Evolutionary conservation across 1,140 invertebrate species (phyloP), one percentile per base, ranked within the genome.

Genomic region (Eufriesea mexicana): DNA sequence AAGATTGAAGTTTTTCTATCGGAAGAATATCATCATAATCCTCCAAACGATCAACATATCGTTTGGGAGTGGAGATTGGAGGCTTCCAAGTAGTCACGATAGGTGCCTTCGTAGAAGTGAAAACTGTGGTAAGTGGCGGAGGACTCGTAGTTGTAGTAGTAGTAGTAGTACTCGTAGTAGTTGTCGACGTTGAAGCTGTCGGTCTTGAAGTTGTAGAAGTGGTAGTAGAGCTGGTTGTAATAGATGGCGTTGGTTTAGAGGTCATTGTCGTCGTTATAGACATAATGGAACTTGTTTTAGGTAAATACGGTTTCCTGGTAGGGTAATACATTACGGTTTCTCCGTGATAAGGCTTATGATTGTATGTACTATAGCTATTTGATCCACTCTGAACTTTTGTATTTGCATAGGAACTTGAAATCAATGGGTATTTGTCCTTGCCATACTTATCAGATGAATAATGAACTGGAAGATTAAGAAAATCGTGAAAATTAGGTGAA

Each of bases 361-460:
- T 96, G 42, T 95, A 94, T 14, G 94, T 95, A 23, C 94, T 95
- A 73, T 95, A 95, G 84, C 95, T 96, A 84, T 95, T 96, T 16
- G 95, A 94, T 62, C 95, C 96, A 74, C 96, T 96, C 90, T 97
- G 96, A 49, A 97, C 95, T 91, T 97, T 97, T 0, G 96, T 95
- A 85, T 96, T 97, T 0, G 96, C 96, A 86, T 97, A 97, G 5
- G 96, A 96, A 84, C 95, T 96, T 5, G 96, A 96, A 54, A 97
- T 96, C 42, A 97, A 85, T 0, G 96, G 96, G 89, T 96, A 96
- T 76, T 94, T 95, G n/a, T 93, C 92, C 45, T 91, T 93, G 2
- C 95, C 95, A 67, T 96, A 96, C 86, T 95, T 96, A 2, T 96
- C 95, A 4, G 96, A 96, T 7, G 95, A 95, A 86, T 97, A 96